Percentiles rank a stretch among this genome's conserved stretches.
phyloP scores from a whole-genome alignment of 2,797 vertebrate genomes.

The Knipowitschia caucasica region DNA sequence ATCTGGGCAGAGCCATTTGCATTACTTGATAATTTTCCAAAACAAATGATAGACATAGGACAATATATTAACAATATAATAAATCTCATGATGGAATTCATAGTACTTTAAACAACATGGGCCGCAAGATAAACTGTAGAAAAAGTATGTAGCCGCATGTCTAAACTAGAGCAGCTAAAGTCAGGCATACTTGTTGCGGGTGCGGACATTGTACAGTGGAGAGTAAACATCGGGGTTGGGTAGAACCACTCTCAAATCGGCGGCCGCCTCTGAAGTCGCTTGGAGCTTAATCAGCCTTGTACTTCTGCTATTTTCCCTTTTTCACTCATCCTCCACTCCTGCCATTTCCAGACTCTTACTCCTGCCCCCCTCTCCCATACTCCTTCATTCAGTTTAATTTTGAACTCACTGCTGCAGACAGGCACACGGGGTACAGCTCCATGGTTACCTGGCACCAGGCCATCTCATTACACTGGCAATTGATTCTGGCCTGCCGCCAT shows the following conservation, averaged over 20 bases:
- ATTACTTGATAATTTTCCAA: too few relatives aligned
- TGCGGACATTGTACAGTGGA: conserved; percentile 31
- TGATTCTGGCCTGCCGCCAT: conserved; percentile 84
- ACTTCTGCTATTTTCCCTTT: conserved; percentile 55
- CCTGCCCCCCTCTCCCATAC: conserved; percentile 44
- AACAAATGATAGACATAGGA: neutral
- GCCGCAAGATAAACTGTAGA: too few relatives aligned
- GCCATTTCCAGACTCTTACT: conserved; percentile 63
- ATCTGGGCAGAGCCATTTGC: neutral
- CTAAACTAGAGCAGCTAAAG: neutral
- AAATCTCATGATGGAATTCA: too few relatives aligned
- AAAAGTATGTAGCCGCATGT: neutral
- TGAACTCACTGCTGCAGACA: conserved; percentile 78
- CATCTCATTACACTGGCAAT: conserved; percentile 88
- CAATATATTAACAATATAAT: neutral
- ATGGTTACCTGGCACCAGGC: conserved; percentile 84
- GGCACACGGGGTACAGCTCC: conserved; percentile 76
- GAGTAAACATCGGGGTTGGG: conserved; percentile 34
- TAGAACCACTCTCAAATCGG: conserved; percentile 51
- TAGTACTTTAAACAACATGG: neutral
- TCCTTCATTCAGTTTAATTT: conserved; percentile 81
- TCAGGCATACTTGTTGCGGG: conserved; percentile 19
- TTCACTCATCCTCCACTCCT: conserved; percentile 54
- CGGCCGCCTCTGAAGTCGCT: conserved; percentile 50
- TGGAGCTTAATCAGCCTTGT: conserved; percentile 56